These are phyloP conservation scores for Pogonognathellus flavescens DNA, from an alignment of 1,140 invertebrate species.

Conservation along the genomic window DNA sequence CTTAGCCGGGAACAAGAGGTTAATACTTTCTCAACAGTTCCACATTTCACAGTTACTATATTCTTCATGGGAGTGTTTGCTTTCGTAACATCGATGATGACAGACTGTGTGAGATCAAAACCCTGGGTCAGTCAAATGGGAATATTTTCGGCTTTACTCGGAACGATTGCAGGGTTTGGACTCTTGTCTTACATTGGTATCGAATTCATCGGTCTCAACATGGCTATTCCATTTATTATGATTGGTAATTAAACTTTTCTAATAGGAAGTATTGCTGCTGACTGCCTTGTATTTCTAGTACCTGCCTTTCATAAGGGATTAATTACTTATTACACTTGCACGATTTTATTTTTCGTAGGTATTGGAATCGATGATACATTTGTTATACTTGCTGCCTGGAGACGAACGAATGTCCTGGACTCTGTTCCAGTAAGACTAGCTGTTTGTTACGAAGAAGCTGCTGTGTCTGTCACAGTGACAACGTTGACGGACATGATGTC, in stretches of 20 bases:
- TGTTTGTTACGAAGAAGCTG: conserved; percentile 82
- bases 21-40: conserved; percentile 87
- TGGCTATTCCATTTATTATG: conserved; percentile 93
- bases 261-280: background rate
- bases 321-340: too few species aligned
- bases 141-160: conserved; percentile 89
- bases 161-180: conserved; percentile 89
- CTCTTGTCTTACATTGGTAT: conserved; percentile 88
- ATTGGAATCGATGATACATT: conserved; percentile 97
- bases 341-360: too few species aligned
- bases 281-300: too few species aligned
- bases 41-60: conserved; percentile 88
- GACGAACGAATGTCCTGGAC: conserved; percentile 82
- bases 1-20: conserved; percentile 88
- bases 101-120: conserved; percentile 88
- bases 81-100: conserved; percentile 79
- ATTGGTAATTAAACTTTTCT: conserved; percentile 78
- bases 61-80: conserved; percentile 86
- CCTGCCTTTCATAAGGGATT: too few species aligned
- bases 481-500: conserved; percentile 86
- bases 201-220: conserved; percentile 93
- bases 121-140: conserved; percentile 90
- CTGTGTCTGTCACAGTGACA: conserved; percentile 87
- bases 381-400: conserved; percentile 94
- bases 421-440: conserved; percentile 88